A percentile compares a stretch with the other conserved stretches of the same genome.
Evolutionary conservation across 2,797 vertebrate genomes (phyloP).

Genomic region (Echeneis naucrates): DNA sequence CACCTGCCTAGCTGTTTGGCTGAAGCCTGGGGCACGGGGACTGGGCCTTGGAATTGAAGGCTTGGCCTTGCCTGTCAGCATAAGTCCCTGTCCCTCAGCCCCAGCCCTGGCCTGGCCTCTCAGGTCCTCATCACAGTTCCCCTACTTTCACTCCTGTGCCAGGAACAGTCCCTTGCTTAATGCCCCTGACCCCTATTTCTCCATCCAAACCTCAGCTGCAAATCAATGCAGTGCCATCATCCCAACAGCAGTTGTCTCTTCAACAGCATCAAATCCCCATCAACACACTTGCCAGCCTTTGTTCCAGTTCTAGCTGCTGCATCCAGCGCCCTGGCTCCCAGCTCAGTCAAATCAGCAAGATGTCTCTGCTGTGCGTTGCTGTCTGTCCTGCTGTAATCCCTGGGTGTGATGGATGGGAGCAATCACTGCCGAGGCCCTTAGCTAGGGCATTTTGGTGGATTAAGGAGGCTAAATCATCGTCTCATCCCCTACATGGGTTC

Average conservation of each 20-base stretch:
- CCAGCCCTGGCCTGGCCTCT: conserved; percentile 58
- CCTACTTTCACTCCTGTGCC: conserved; percentile 50
- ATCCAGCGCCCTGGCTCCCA: conserved; percentile 50
- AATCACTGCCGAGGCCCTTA: conserved; percentile 63
- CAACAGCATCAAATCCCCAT: conserved; percentile 64
- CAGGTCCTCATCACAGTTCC: conserved; percentile 65
- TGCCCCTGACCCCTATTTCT: conserved; percentile 59
- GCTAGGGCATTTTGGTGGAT: conserved; percentile 67
- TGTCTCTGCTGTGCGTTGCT: conserved; percentile 55
- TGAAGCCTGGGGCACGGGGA: conserved; percentile 61
- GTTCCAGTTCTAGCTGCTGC: conserved; percentile 51
- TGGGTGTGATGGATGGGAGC: conserved; percentile 64
- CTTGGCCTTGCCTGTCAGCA: conserved; percentile 65
- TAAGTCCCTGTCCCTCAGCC: conserved; percentile 63
- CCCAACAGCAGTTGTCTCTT: conserved; percentile 30
- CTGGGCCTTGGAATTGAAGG: conserved; percentile 70
- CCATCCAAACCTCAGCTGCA: conserved; percentile 51
- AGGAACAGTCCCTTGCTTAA: conserved; percentile 44
- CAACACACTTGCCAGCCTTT: conserved; percentile 62
- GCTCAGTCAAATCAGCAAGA: conserved; percentile 71
- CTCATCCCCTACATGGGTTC: conserved; percentile 59
- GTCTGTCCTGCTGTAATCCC: conserved; percentile 71
- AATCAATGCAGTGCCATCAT: conserved; percentile 44
- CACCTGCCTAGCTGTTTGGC: conserved; percentile 79
- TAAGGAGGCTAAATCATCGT: conserved; percentile 71